Evolutionary conservation across 2,113 vertebrate genomes (phyloP).

Genomic region (Trochalopteron elliotii): DNA sequence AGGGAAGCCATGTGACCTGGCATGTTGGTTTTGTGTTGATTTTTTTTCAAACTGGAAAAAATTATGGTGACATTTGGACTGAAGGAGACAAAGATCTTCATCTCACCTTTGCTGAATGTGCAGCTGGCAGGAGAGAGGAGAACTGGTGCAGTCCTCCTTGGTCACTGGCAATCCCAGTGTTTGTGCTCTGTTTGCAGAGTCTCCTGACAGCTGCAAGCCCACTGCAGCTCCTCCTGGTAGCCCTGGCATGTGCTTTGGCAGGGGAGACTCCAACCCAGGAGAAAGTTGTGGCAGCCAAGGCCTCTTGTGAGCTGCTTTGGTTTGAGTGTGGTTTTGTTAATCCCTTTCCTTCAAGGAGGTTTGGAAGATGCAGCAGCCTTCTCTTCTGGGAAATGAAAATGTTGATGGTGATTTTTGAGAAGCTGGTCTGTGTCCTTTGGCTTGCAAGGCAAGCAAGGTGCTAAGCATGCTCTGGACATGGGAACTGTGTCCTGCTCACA

Average conservation of each 20-base stretch:
- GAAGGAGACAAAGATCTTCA: not conserved
- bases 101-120: not conserved
- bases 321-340: not conserved
- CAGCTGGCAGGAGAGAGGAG: not conserved
- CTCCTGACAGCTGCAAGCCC: slow-evolving; percentile 46
- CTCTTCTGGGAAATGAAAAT: not conserved
- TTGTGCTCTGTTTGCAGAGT: slow-evolving; percentile 52
- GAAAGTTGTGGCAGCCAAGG: not conserved
- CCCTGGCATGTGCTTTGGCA: not conserved
- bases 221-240: slow-evolving; percentile 10
- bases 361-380: not conserved
- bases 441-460: not conserved
- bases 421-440: not conserved
- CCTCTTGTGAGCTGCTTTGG: not conserved
- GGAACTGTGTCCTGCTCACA: not conserved
- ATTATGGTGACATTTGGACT: not conserved
- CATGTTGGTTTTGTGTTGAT: not conserved
- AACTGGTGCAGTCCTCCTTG: not conserved
- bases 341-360: not conserved
- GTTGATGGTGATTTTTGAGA: not conserved
- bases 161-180: not conserved
- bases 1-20: not conserved
- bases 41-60: not conserved
- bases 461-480: not conserved
- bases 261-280: not conserved